Evolutionary conservation across 2,797 vertebrate species (phyloP).

Genomic region (Schizopygopsis malacanthus): DNA sequence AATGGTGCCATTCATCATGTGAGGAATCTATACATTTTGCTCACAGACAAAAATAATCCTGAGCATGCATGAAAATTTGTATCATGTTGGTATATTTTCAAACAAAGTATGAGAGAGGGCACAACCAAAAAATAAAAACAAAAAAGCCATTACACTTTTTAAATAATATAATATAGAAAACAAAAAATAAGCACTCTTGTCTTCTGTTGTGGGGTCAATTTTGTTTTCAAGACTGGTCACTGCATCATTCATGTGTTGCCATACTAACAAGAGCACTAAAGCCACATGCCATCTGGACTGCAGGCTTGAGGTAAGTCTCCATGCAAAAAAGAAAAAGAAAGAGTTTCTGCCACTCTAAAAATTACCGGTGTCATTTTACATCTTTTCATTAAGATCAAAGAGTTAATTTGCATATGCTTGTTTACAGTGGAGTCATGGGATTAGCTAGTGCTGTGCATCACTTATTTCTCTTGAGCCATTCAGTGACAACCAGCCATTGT

Average conservation of each 20-base stretch:
- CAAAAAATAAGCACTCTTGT: neutral
- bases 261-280: slow-evolving; percentile 46
- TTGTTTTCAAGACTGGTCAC: slow-evolving; percentile 14
- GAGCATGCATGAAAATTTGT: neutral
- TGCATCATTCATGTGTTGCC: slow-evolving; percentile 50
- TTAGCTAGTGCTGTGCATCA: neutral
- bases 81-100: neutral
- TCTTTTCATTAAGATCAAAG: slow-evolving; percentile 18
- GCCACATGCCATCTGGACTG: slow-evolving; percentile 47
- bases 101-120: neutral
- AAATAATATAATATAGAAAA: neutral
- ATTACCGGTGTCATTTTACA: slow-evolving; percentile 23
- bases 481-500: neutral
- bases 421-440: neutral
- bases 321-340: neutral
- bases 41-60: neutral
- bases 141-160: neutral
- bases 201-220: slow-evolving; percentile 20
- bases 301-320: slow-evolving; percentile 22
- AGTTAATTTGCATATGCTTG: neutral
- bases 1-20: slow-evolving; percentile 23
- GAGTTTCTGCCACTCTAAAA: slow-evolving; percentile 2
- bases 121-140: neutral
- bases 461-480: neutral
- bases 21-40: neutral